Evolutionary conservation across 2,797 vertebrate genomes (phyloP).

Genomic region (Mastacembelus armatus): DNA sequence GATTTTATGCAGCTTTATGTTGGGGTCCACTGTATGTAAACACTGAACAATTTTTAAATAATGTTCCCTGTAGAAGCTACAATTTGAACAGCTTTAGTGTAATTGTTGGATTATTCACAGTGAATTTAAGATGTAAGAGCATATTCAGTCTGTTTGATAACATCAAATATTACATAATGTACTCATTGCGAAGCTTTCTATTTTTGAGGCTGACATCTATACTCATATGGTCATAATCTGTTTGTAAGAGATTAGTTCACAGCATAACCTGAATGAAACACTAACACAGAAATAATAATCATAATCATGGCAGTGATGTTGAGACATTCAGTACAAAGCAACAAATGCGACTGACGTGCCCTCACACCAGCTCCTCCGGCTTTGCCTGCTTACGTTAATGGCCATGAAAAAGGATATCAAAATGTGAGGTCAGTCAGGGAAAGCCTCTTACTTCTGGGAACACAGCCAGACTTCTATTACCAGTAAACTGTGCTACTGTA

Average conservation of each 20-base stretch:
- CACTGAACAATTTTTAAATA: not conserved
- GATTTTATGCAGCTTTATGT: not conserved
- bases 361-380: constrained; percentile 17
- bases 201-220: constrained; percentile 50
- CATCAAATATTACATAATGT: constrained; percentile 65
- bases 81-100: not conserved
- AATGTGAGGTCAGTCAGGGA: constrained; percentile 51
- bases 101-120: constrained; percentile 36
- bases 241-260: constrained; percentile 54
- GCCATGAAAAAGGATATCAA: constrained; percentile 55
- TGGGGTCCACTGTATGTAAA: not conserved
- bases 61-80: not conserved
- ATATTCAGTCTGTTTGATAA: constrained; percentile 33
- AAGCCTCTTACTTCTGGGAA: constrained; percentile 66
- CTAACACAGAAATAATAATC: not conserved
- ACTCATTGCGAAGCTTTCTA: constrained; percentile 46
- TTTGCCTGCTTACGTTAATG: constrained; percentile 59
- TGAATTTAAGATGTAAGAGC: constrained; percentile 35
- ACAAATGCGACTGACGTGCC: not conserved
- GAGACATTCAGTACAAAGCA: constrained; percentile 9
- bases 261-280: constrained; percentile 10
- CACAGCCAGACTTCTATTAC: constrained; percentile 54
- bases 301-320: not conserved
- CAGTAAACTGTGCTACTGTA: constrained; percentile 24
- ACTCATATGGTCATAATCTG: constrained; percentile 53